These are phyloP conservation scores for Zaprionus ghesquierei DNA, from an alignment of 1,140 invertebrate genomes.

Conservation along the genomic window DNA sequence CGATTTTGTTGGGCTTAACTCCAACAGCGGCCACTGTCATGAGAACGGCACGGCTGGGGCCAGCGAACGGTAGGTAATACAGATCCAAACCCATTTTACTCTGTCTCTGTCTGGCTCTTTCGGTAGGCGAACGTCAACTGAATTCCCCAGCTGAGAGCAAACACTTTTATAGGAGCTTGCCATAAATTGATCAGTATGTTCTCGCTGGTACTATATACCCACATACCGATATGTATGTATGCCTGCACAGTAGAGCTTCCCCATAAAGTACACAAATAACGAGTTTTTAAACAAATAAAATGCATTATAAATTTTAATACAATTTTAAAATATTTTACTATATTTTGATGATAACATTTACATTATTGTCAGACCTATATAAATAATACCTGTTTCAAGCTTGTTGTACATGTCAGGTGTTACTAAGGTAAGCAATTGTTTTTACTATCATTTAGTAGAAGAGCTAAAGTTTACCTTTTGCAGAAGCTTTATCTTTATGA, in stretches of 20 bases:
- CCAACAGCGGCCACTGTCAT: conserved; percentile 88
- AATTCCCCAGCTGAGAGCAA: not conserved
- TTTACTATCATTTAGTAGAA: not conserved
- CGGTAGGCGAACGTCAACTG: not conserved
- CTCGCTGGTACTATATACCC: not conserved
- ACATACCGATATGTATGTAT: not conserved
- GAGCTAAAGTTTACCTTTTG: not conserved
- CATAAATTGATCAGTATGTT: not conserved
- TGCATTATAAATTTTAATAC: no score
- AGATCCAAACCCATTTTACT: conserved; percentile 81
- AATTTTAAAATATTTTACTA: no score
- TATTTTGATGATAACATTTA: no score
- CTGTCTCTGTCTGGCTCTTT: not conserved
- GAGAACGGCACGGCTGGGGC: conserved; percentile 88
- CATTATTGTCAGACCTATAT: no score
- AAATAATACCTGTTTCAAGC: no score
- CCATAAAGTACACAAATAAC: not conserved
- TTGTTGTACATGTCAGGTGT: no score
- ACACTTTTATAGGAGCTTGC: not conserved
- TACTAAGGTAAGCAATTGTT: no score
- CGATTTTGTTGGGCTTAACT: conserved; percentile 88
- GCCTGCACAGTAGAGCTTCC: not conserved
- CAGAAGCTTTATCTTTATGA: not conserved
- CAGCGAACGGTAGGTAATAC: conserved; percentile 87
- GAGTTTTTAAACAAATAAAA: not conserved